Evolutionary conservation across 2,797 vertebrate species (phyloP).

Genomic region (Heliangelus exortis): DNA sequence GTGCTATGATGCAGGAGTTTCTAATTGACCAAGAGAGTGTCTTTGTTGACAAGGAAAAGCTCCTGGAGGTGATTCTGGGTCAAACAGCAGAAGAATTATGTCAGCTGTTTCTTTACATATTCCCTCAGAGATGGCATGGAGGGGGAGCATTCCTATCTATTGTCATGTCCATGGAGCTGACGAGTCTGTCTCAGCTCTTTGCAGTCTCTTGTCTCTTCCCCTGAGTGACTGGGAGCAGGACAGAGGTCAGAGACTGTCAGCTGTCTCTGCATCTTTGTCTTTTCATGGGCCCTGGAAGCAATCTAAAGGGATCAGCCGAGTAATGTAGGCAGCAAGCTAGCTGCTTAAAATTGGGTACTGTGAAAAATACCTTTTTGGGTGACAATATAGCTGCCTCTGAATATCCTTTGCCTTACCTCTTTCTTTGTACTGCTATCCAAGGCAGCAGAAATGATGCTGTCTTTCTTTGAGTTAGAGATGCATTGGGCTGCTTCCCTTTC

Average conservation of each 20-base stretch:
- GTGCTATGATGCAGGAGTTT: background rate
- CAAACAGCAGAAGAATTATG: background rate
- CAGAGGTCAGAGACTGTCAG: background rate
- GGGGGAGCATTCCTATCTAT: background rate
- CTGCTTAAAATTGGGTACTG: background rate
- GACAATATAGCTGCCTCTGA: background rate
- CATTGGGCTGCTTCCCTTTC: background rate
- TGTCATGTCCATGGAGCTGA: background rate
- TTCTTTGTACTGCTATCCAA: background rate
- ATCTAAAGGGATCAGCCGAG: background rate
- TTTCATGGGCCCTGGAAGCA: background rate
- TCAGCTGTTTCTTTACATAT: background rate
- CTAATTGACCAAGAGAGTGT: background rate
- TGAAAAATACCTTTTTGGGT: background rate
- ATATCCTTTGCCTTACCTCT: background rate
- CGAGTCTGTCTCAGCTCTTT: background rate
- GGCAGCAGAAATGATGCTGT: background rate
- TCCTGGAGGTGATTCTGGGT: background rate
- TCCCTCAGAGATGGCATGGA: background rate
- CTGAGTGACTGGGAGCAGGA: background rate
- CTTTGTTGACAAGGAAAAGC: background rate
- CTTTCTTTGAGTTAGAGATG: background rate
- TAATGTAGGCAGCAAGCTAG: background rate
- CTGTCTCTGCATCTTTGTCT: background rate
- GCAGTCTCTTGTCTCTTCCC: accelerated